These are phyloP conservation scores for Paracanthobrama guichenoti DNA, from an alignment of 2,113 vertebrate species.

Conservation along the genomic window DNA sequence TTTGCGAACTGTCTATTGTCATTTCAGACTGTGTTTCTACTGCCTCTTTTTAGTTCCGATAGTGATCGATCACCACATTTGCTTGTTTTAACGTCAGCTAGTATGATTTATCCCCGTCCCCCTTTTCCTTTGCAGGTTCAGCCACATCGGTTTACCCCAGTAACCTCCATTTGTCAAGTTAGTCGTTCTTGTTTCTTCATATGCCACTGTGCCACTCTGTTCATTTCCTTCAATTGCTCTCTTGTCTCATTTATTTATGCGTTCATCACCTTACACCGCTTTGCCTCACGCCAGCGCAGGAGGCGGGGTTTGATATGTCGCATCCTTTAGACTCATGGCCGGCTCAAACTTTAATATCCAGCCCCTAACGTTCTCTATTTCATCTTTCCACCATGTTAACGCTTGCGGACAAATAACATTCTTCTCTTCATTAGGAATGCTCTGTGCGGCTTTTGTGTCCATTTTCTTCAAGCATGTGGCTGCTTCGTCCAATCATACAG, in stretches of 20 bases:
- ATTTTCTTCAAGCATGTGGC: slow-evolving; percentile 87
- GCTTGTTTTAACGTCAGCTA: slow-evolving; percentile 70
- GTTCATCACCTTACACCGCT: slow-evolving; percentile 79
- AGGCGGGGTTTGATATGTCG: slow-evolving; percentile 79
- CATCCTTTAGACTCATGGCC: slow-evolving; percentile 76
- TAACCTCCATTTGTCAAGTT: slow-evolving; percentile 99
- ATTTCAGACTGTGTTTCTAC: slow-evolving; percentile 54
- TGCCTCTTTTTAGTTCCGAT: slow-evolving; percentile 57
- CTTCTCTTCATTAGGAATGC: slow-evolving; percentile 81
- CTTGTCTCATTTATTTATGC: slow-evolving; percentile 74
- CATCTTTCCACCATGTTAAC: slow-evolving; percentile 76
- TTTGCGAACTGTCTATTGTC: slow-evolving; percentile 46
- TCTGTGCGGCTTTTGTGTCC: slow-evolving; percentile 84
- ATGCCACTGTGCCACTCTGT: slow-evolving; percentile 78
- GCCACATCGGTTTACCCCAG: slow-evolving; percentile 89
- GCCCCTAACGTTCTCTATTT: slow-evolving; percentile 72
- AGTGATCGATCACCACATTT: slow-evolving; percentile 78
- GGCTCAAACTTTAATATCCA: slow-evolving; percentile 83
- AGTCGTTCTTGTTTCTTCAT: slow-evolving; percentile 91
- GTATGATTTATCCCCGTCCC: slow-evolving; percentile 78
- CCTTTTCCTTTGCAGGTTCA: slow-evolving; percentile 93
- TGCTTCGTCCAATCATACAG: slow-evolving; percentile 92
- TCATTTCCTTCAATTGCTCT: slow-evolving; percentile 74
- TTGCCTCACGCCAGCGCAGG: slow-evolving; percentile 83
- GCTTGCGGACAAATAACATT: slow-evolving; percentile 78